Evolutionary conservation across 2,113 vertebrate species (phyloP), one percentile per base, ranked within the genome.

Genomic region (Bostrychus sinensis): DNA sequence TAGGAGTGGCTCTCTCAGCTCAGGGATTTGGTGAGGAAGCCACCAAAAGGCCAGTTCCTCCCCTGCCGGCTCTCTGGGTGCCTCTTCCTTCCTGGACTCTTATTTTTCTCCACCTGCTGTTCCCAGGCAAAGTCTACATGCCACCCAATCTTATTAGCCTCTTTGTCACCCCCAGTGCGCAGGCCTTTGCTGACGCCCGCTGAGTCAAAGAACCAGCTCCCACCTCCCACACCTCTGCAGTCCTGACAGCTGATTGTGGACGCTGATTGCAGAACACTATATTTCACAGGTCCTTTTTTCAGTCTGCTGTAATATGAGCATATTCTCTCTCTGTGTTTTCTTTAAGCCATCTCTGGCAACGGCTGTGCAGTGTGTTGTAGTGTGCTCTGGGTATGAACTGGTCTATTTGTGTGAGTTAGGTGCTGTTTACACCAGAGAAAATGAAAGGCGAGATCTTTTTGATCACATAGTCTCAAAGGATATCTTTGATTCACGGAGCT

Each of bases 381-480:
- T 14, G 25, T 22, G 46, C 45, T 62, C 42, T 58, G 51, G 48
- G 38, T 45, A 45, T 19, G n/a, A 32, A 28, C 46, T 51, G 7
- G 51, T 70, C 56, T 62, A 58, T 84, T 81, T 83, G 79, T 80
- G 61, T 63, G 70, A 81, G 68, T 61, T 76, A 75, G 81, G 75
- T 89, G 72, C 51, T 58, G 69, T 83, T 75, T 84, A 54, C 72
- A 82, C 70, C 66, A 62, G 58, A 83, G 70, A 72, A 75, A 88
- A 87, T 81, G 75, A 63, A 76, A 82, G 70, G 25, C 38, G 6
- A 65, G 54, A 64, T 86, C 66, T 81, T 87, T 87, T 87, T 85
- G 63, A 87, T 90, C 69, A 72, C 48, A 62, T 32, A 62, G 77
- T 80, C 86, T 87, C 84, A 80, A 72, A 83, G 85, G 86, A 86